Evolutionary conservation across 2,113 vertebrate genomes (phyloP).

Genomic region (Nansenia antarctica): DNA sequence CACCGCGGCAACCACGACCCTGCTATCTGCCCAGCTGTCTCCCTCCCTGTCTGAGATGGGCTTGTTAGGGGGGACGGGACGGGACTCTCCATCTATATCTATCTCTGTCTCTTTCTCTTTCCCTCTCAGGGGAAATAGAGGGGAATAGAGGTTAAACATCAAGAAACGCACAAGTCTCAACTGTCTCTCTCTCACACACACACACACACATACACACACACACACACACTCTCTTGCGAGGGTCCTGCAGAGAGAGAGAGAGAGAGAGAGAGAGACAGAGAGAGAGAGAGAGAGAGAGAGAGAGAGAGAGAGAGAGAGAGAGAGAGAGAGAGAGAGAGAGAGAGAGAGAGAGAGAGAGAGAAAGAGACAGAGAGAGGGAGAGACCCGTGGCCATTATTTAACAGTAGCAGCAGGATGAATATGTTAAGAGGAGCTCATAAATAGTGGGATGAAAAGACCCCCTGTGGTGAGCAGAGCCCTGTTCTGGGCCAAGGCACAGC

Average conservation of each 20-base stretch:
- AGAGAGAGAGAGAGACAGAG: too few relatives aligned
- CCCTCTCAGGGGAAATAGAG: not conserved
- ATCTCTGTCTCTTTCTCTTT: not conserved
- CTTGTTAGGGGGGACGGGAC: not conserved
- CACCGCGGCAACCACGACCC: slow-evolving; percentile 55
- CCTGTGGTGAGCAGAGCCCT: slow-evolving; percentile 62
- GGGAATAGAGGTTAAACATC: too few relatives aligned
- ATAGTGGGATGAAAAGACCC: slow-evolving; percentile 72
- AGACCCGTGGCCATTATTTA: slow-evolving; percentile 67
- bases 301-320: too few relatives aligned
- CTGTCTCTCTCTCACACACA: too few relatives aligned
- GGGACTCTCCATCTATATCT: not conserved
- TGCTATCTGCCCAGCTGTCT: slow-evolving; percentile 70
- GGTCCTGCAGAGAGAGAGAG: too few relatives aligned
- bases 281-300: too few relatives aligned
- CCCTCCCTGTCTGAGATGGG: not conserved
- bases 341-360: not conserved
- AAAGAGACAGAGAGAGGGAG: slow-evolving; percentile 30
- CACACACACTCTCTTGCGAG: too few relatives aligned
- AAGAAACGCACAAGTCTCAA: too few relatives aligned
- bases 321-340: slow-evolving; percentile 3
- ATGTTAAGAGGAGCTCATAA: slow-evolving; percentile 78
- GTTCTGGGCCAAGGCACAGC: slow-evolving; percentile 44
- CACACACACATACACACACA: too few relatives aligned
- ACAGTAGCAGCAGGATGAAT: slow-evolving; percentile 70